Evolutionary conservation across 2,113 vertebrate species (phyloP).

Genomic region (Crypturellus undulatus): DNA sequence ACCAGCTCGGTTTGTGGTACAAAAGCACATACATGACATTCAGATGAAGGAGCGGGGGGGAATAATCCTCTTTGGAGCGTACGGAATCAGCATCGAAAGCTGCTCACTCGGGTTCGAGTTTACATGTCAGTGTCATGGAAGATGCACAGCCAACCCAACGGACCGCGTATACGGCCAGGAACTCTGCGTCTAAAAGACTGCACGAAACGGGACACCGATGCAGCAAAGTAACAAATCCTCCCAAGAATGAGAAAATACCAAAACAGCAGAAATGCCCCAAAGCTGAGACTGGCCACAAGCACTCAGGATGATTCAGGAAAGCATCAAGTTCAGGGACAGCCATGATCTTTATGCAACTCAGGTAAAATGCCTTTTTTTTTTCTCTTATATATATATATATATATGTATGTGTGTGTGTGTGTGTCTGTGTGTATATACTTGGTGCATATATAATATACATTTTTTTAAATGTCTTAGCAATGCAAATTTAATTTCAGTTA

Average conservation of each 20-base stretch:
- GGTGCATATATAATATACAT: not conserved
- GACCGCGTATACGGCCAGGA: slow-evolving; percentile 36
- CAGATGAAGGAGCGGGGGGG: slow-evolving; percentile 38
- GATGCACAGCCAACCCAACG: slow-evolving; percentile 55
- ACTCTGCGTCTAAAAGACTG: slow-evolving; percentile 31
- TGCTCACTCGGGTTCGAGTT: not conserved
- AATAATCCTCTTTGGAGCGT: slow-evolving; percentile 74
- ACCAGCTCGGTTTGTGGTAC: slow-evolving; percentile 15
- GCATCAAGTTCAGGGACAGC: not conserved
- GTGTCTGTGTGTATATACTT: not conserved
- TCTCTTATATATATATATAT: not conserved
- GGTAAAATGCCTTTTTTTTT: not conserved
- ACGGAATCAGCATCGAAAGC: slow-evolving; percentile 63
- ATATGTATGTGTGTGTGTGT: not conserved
- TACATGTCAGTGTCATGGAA: slow-evolving; percentile 34
- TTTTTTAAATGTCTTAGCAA: not conserved
- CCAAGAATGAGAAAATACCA: slow-evolving; percentile 50
- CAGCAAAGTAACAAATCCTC: slow-evolving; percentile 23
- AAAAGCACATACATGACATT: slow-evolving; percentile 34
- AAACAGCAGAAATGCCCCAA: slow-evolving; percentile 55
- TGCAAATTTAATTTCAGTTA: not conserved
- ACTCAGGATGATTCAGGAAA: not conserved
- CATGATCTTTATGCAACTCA: not conserved
- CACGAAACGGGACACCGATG: slow-evolving; percentile 19
- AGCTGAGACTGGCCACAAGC: slow-evolving; percentile 39